Base-by-base conservation (phyloP, 2,113 vertebrate species). In the Nycticryphes semicollaris region DNA sequence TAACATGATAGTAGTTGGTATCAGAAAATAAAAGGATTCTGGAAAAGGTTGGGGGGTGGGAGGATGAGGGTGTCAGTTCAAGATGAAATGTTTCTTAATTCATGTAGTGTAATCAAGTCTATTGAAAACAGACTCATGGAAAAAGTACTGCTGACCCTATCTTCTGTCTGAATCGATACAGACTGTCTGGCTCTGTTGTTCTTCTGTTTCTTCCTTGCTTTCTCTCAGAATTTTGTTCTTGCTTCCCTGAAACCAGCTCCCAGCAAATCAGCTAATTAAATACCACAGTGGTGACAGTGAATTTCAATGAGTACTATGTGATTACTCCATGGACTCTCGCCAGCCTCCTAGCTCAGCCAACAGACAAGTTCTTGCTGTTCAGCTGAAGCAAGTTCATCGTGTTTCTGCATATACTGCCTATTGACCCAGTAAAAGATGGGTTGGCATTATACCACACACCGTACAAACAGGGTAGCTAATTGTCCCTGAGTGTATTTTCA, bases 191-290 rank as follows among this genome's bases (percentile, higher is more conserved):
- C 35, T 90, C 74, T 94, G 82, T 82, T 92, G 79, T 83, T 89
- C 57, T 75, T n/a, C 63, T 78, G 27, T 79, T 96, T 94, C 88
- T 96, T 92, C 31, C 78, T 82, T 87, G 4, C 47, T 84, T 92
- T 35, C 63, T 43, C 92, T 84, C 68, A 81, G 78, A 90, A 92
- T 94, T 83, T 78, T 60, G 76, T 90, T 95, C 90, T 87, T 70
- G 35, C 87, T 96, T 97, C 82, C 73, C 78, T 93, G 54, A 83
- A 96, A 88, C 64, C 15, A 17, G 88, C 93, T 97, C 96, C 97
- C 96, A 97, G 76, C 60, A 97, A 97, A 95, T 91, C 95, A 96
- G 94, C 96, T 98, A 97, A 98, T 97, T 97, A 98, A 98, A 98
- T 97, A 96, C 96, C 97, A 95, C 85, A 97, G 93, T 50, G 89